Conservation (phyloP, 2,113 vertebrate genomes). For the Syrrhaptes paradoxus region DNA sequence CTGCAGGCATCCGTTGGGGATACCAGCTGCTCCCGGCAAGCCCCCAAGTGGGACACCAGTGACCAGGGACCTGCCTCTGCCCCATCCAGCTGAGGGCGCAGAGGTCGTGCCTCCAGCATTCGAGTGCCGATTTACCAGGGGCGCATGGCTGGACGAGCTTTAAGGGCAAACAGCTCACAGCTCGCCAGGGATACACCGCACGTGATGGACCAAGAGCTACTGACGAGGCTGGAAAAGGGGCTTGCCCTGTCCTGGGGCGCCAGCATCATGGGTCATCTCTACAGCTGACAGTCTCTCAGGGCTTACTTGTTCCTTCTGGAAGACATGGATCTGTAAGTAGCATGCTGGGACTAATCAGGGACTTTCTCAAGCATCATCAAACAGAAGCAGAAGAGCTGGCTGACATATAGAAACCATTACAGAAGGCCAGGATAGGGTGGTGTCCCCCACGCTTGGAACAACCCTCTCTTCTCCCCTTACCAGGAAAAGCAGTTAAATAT, state of each 20-base stretch:
- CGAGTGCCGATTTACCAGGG: too few species aligned
- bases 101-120: not conserved
- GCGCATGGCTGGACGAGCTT: not conserved
- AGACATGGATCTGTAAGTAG: rapidly evolving
- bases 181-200: too few species aligned
- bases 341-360: rapidly evolving
- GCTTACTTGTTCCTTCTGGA: not conserved
- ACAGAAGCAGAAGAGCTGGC: not conserved
- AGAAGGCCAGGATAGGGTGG: not conserved
- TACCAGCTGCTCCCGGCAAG: not conserved
- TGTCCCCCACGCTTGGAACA: rapidly evolving
- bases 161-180: not conserved
- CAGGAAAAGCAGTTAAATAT: not conserved
- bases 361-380: not conserved
- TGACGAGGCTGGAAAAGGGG: not conserved
- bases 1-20: not conserved
- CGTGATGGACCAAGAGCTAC: not conserved
- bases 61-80: not conserved
- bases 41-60: not conserved
- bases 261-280: not conserved
- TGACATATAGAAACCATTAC: rapidly evolving
- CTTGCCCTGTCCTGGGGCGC: too few species aligned
- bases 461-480: not conserved
- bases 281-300: not conserved
- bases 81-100: rapidly evolving